Base-by-base conservation (phyloP, 2,797 vertebrate genomes). In the Adrianichthys oophorus region DNA sequence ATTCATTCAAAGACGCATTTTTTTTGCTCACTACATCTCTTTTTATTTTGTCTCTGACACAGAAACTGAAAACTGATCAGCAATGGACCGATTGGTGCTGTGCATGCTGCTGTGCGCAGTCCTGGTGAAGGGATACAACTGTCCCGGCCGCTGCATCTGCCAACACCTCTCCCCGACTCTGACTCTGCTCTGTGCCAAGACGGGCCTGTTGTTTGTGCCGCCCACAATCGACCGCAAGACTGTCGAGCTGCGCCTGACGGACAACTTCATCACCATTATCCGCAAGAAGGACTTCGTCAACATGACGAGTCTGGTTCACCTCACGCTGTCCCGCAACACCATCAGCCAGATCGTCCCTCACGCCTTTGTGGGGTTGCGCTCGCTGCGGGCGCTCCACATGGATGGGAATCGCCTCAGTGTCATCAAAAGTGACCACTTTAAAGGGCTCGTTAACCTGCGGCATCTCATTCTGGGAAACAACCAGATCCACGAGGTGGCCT, bases 381-480 rank as follows among this genome's bases (percentile, higher is more conserved):
- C 95, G 0, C 89, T 98, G 13, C 91, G 96, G 2, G 96, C 96
- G 0, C 85, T 98, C 26, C 96, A 98, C 82, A 93, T 98, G 69
- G 95, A 98, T 1, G 95, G 95, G n/a, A 98, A 98, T 84, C 93
- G 97, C 0, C 76, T 98, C 64, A 96, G 91, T 0, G 73, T 84
- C 15, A 92, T 98, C 19, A 92, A 91, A 15, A 92, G 82, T 0
- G 94, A 97, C 13, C 94, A 97, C 76, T 94, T 98, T 6, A 94
- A 93, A 0, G 97, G 97, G 4, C 59, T 98, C 63, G 42, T 92
- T 41, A 98, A 94, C 84, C 89, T 98, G 13, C 93, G 96, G 7
- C 97, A 97, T 84, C 93, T 98, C 56, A 98, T 97, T 68, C 89
- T 98, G 0, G 95, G 95, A 8, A 98, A 98, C 91, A 98, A 98